Percentiles rank a stretch among this genome's conserved stretches.
phyloP scores from a whole-genome alignment of 2,888 invertebrate species.

The Melanostoma mellinum region DNA sequence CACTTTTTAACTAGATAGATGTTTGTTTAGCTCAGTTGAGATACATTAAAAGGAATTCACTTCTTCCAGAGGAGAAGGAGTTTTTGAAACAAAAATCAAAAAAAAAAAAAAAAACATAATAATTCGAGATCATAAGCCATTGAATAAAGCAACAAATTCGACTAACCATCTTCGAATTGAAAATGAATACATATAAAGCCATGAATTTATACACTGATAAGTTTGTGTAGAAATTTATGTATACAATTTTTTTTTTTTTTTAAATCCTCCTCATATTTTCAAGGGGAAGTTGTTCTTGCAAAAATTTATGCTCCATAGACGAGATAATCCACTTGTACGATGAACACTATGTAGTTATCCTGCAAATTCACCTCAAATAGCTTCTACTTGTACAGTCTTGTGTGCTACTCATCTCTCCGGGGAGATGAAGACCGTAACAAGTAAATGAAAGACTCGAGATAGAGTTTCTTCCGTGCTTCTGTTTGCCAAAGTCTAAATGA shows the following conservation, averaged over 20 bases:
- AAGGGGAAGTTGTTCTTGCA: slow-evolving; percentile 13
- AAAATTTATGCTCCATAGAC: slow-evolving; percentile 47
- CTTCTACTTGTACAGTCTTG: slow-evolving; percentile 35
- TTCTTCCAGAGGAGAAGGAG: slow-evolving; percentile 9
- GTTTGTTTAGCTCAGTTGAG: slow-evolving; percentile 21
- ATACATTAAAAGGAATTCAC: slow-evolving; percentile 38
- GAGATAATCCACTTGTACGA: slow-evolving; percentile 66
- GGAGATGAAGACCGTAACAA: slow-evolving; percentile 47
- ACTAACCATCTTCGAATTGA: slow-evolving; percentile 50
- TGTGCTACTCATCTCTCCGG: slow-evolving; percentile 19
- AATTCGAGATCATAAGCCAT: slow-evolving; percentile 63
- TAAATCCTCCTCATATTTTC: not conserved
- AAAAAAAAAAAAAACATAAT: slow-evolving; percentile 38
- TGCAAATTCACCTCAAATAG: slow-evolving; percentile 68
- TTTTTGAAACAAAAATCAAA: not conserved
- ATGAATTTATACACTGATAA: slow-evolving; percentile 68
- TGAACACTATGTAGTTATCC: slow-evolving; percentile 60
- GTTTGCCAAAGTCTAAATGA: slow-evolving; percentile 77
- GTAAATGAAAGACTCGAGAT: slow-evolving; percentile 69
- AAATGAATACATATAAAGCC: slow-evolving; percentile 55
- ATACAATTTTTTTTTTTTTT: slow-evolving; percentile 7
- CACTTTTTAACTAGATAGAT: not conserved
- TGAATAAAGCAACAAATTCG: slow-evolving; percentile 44
- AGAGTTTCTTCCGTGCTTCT: slow-evolving; percentile 70
- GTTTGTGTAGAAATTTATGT: slow-evolving; percentile 33